Evolutionary conservation across 2,888 invertebrate species (phyloP), one percentile per base, ranked within the genome.

Genomic region (Fabriciana adippe): DNA sequence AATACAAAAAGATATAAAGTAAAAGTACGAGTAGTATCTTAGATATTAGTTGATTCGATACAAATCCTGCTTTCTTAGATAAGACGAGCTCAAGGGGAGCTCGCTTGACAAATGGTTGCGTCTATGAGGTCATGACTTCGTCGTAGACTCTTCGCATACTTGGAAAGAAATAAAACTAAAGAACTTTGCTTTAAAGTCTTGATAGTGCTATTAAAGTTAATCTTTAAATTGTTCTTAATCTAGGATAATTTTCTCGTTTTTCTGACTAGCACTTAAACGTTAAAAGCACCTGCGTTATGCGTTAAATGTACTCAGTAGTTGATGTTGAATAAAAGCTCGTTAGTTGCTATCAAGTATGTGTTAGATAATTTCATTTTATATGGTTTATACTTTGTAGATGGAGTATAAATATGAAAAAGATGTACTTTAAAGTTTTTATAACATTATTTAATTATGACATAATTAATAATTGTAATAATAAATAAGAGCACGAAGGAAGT

Each of bases 31-130:
- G 51, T 48, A 57, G 65, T 59, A 65, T 57, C 56, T 65, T 26
- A 56, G 82, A 85, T 88, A 86, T 86, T 84, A 83, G 80, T 79
- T 81, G 86, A 84, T 79, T 78, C 76, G 79, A 79, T 82, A 82
- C 79, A 80, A 81, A 84, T 82, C 83, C 81, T 82, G 82, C 83
- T 82, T 84, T 84, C 82, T 83, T 79, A 87, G 87, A 89, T 88
- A 90, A 88, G 85, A 80, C 83, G 81, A 77, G 80, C 77, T 85
- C 86, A 81, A 84, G 85, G 84, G 51, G 83, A 84, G 82, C 82
- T 88, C 84, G 83, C 84, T 79, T 90, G 90, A 90, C 88, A 90
- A 90, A 89, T 90, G 87, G 85, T 80, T 73, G 70, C 72, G 76
- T 76, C 73, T 73, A 75, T 85, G 85, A 87, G 84, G 86, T 87